phyloP scores from a whole-genome alignment of 2,888 invertebrate species.

The Coecobrya sp. region DNA sequence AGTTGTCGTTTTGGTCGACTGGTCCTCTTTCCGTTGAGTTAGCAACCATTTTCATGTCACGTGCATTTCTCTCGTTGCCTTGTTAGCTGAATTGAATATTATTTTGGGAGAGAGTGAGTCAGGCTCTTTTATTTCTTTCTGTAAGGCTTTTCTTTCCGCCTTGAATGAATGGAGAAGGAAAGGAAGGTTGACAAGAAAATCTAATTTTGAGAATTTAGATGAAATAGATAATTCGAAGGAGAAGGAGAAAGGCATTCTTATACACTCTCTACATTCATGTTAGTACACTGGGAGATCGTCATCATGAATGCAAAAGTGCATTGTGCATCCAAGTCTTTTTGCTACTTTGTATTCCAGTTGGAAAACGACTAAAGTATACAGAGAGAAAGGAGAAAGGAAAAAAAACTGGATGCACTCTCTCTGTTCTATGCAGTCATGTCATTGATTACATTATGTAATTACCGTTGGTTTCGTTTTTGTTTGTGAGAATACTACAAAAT shows the following conservation, averaged over 20 bases:
- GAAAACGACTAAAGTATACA: background rate
- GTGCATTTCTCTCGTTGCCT: background rate
- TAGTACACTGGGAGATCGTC: background rate
- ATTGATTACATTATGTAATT: conserved; percentile 74
- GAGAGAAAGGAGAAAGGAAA: background rate
- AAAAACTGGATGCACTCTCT: background rate
- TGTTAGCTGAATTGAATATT: conserved; percentile 45
- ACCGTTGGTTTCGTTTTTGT: conserved; percentile 60
- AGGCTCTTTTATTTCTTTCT: background rate
- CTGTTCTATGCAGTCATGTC: conserved; percentile 4
- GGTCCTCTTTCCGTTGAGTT: background rate
- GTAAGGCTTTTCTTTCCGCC: background rate
- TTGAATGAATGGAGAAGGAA: conserved; percentile 57
- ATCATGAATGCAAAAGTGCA: conserved; percentile 12
- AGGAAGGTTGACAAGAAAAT: conserved; percentile 82
- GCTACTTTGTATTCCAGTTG: conserved; percentile 39
- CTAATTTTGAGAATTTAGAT: conserved; percentile 86
- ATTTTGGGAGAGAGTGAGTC: conserved; percentile 23
- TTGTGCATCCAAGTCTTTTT: background rate
- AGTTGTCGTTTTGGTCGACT: background rate
- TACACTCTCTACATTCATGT: background rate
- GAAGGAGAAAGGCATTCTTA: conserved; percentile 8
- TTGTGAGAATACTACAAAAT: conserved; percentile 18
- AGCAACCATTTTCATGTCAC: conserved; percentile 18
- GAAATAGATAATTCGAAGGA: conserved; percentile 86